These are phyloP conservation scores for Menidia beryllina DNA, from an alignment of 2,113 vertebrate species.

Conservation along the genomic window DNA sequence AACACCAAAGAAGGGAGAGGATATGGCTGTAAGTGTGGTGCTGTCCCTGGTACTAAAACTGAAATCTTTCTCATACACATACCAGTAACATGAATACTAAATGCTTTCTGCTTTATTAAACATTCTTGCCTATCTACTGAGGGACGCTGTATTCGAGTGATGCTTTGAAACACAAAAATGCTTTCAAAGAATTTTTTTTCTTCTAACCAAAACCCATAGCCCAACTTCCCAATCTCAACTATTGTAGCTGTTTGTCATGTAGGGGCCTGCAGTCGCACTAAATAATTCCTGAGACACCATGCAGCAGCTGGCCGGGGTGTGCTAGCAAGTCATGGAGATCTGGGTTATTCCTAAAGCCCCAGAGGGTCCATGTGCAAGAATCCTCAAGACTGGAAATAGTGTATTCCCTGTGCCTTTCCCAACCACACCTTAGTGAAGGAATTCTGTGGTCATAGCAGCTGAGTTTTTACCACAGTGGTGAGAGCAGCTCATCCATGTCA, in stretches of 20 bases:
- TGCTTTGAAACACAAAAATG: not conserved
- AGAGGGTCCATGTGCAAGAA: constrained; percentile 28
- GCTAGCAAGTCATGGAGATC: constrained; percentile 43
- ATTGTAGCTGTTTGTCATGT: not conserved
- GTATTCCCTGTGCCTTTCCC: constrained; percentile 10
- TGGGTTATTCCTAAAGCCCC: constrained; percentile 64
- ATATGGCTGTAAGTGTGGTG: constrained; percentile 48
- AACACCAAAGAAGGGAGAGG: not conserved
- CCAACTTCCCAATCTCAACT: not conserved
- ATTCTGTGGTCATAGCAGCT: constrained; percentile 12
- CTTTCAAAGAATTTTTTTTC: too few species aligned
- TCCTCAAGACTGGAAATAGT: constrained; percentile 9
- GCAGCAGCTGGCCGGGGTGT: constrained; percentile 44
- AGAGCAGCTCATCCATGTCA: constrained; percentile 1
- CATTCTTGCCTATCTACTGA: not conserved
- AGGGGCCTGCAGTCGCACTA: constrained; percentile 18
- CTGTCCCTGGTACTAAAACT: constrained; percentile 80
- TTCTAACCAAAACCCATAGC: too few species aligned
- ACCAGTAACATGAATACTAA: not conserved
- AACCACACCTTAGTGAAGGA: not conserved
- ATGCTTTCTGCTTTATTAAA: not conserved
- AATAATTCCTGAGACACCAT: constrained; percentile 61
- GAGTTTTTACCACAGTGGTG: constrained; percentile 3
- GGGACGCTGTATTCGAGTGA: not conserved
- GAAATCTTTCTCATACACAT: constrained; percentile 7